Conservation (phyloP, 2,888 invertebrate species). For the Drymonia ruficornis region DNA sequence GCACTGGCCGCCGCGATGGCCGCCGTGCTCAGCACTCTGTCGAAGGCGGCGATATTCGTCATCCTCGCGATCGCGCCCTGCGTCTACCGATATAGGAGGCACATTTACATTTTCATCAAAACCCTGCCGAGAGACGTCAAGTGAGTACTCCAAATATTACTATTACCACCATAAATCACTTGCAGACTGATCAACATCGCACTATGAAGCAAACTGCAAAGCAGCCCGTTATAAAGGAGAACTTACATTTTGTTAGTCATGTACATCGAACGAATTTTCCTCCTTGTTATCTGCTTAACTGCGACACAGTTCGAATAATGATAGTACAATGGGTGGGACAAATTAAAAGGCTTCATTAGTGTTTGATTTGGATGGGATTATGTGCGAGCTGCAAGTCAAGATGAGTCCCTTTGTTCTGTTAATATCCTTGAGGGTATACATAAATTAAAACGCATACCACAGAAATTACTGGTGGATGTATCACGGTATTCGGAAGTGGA, state of each 20-base stretch:
- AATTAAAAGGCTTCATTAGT: constrained; percentile 5
- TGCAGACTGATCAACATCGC: background rate
- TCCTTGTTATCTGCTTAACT: constrained; percentile 8
- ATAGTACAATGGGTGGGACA: constrained; percentile 8
- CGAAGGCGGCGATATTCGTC: constrained; percentile 90
- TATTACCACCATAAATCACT: background rate
- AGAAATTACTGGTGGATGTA: no score
- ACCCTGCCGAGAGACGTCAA: constrained; percentile 87
- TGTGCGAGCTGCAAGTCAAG: constrained; percentile 5
- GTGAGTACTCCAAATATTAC: constrained; percentile 76
- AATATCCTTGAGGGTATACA: background rate
- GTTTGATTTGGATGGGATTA: constrained; percentile 6
- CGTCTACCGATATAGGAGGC: constrained; percentile 81
- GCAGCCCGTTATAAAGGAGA: background rate
- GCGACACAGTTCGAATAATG: constrained; percentile 15
- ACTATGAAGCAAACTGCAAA: background rate
- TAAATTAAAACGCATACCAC: no score
- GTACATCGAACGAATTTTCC: constrained; percentile 9
- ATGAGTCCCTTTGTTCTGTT: background rate
- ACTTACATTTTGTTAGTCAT: constrained; percentile 8
- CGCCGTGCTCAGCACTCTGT: constrained; percentile 85
- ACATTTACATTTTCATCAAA: constrained; percentile 86
- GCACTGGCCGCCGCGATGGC: constrained; percentile 83
- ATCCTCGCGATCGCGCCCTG: constrained; percentile 81
- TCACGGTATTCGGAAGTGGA: constrained; percentile 10